Percentiles rank a stretch among this genome's conserved stretches.
Conservation (phyloP, 2,797 vertebrate species). For the Cygnus olor region DNA sequence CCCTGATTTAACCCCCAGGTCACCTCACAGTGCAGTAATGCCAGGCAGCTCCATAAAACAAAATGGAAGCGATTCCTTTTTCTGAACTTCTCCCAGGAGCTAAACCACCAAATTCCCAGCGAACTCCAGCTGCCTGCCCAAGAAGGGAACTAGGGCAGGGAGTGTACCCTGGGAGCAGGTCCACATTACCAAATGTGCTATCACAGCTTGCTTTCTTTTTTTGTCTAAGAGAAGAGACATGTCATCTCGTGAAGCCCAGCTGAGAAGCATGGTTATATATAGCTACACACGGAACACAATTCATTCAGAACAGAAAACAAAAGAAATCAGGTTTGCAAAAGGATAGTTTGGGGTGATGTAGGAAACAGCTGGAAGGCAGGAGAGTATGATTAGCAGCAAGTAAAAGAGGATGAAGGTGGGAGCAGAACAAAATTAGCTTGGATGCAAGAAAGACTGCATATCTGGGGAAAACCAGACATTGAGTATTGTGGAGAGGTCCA, state of each 20-base stretch:
- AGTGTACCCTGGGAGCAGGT: neutral
- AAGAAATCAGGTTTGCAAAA: neutral
- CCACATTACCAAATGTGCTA: neutral
- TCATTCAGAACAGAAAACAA: neutral
- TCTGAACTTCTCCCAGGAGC: too few species aligned
- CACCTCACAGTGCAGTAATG: neutral
- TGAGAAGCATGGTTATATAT: neutral
- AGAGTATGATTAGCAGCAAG: neutral
- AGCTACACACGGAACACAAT: neutral
- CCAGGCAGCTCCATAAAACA: neutral
- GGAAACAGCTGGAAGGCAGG: neutral
- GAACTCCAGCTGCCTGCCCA: neutral
- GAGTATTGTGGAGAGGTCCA: neutral
- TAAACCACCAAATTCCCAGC: neutral
- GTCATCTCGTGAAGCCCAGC: neutral
- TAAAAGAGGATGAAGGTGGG: neutral
- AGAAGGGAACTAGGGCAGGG: neutral
- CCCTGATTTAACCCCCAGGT: neutral
- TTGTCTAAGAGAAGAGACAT: neutral
- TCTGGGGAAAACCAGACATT: neutral
- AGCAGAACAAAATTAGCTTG: neutral
- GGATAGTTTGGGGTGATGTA: neutral
- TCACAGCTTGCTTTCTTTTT: neutral
- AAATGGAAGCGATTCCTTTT: neutral
- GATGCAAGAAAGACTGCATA: neutral